These are phyloP conservation scores for Apodemia zela DNA, from an alignment of 2,888 invertebrate species.

Conservation along the genomic window DNA sequence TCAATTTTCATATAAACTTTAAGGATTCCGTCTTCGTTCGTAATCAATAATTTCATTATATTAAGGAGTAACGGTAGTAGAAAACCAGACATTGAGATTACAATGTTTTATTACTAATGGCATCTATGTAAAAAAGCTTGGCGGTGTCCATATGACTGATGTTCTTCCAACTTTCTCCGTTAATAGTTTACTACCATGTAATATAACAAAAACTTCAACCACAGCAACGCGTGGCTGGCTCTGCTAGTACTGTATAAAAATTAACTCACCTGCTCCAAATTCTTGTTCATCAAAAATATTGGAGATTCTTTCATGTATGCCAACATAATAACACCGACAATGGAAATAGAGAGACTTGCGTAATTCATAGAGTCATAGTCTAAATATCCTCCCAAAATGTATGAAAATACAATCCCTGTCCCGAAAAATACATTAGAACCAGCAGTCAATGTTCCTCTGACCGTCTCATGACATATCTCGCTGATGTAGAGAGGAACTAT, in stretches of 20 bases:
- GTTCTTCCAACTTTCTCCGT: too few species aligned
- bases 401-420: conserved; percentile 27
- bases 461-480: conserved; percentile 29
- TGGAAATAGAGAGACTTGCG: conserved; percentile 37
- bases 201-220: too few species aligned
- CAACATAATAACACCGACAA: conserved; percentile 36
- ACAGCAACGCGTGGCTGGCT: too few species aligned
- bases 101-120: too few species aligned
- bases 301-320: conserved; percentile 45
- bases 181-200: too few species aligned
- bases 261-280: conserved; percentile 14
- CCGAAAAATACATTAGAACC: conserved; percentile 25
- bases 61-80: too few species aligned
- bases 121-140: too few species aligned
- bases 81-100: too few species aligned
- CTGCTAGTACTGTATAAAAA: background rate
- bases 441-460: conserved; percentile 29
- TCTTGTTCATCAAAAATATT: conserved; percentile 25
- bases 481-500: conserved; percentile 36
- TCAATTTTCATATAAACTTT: too few species aligned
- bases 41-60: too few species aligned
- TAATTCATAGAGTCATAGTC: conserved; percentile 45
- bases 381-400: conserved; percentile 43
- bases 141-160: too few species aligned
- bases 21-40: too few species aligned